phyloP scores from a whole-genome alignment of 2,888 invertebrate genomes.

The Scaptomyza caliginosa region DNA sequence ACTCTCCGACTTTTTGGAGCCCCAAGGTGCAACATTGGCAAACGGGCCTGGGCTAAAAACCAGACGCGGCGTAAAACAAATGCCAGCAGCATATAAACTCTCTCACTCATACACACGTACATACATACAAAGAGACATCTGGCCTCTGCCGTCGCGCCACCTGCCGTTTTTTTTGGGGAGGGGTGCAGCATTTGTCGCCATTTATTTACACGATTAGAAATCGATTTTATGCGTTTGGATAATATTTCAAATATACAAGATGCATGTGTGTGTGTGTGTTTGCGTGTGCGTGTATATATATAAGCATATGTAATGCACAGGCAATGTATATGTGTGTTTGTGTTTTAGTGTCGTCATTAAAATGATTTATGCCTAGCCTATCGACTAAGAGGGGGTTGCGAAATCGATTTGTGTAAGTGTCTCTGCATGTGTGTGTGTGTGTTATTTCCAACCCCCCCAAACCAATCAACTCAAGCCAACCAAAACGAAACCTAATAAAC shows the following conservation, averaged over 20 bases:
- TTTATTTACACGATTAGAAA: conserved; percentile 77
- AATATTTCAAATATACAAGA: conserved; percentile 63
- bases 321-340: background rate
- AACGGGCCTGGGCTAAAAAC: conserved; percentile 39
- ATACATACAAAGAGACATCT: background rate
- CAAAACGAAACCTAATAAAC: background rate
- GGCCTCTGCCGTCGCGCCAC: conserved; percentile 39
- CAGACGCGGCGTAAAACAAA: conserved; percentile 54
- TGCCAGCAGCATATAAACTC: conserved; percentile 42
- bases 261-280: conserved; percentile 10
- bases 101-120: conserved; percentile 13
- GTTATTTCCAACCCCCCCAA: background rate
- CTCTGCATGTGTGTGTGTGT: background rate
- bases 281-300: background rate
- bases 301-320: background rate
- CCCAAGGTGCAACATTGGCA: conserved; percentile 70
- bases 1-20: conserved; percentile 47
- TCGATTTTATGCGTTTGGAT: conserved; percentile 74
- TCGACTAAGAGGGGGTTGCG: conserved; percentile 43
- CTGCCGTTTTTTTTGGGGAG: conserved; percentile 37
- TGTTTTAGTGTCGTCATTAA: conserved; percentile 52
- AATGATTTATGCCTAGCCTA: conserved; percentile 75
- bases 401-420: conserved; percentile 31
- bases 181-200: conserved; percentile 73
- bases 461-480: background rate